Conservation (phyloP, 2,888 invertebrate species). For the Zeuzera pyrina region DNA sequence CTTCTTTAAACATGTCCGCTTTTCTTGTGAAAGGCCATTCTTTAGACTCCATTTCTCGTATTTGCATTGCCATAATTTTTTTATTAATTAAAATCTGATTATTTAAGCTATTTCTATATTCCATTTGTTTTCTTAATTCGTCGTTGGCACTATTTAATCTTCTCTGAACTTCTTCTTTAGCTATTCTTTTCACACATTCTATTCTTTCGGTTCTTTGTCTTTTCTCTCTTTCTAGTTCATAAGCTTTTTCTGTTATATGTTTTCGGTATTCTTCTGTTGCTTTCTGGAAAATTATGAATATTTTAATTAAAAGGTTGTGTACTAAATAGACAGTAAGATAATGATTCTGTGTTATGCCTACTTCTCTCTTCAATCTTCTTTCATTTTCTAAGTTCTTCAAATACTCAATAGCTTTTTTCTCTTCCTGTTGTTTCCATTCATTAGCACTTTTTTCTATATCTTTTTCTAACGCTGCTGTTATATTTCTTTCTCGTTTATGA, state of each 20-base stretch:
- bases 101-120: constrained; percentile 42
- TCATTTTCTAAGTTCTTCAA: constrained; percentile 25
- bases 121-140: constrained; percentile 41
- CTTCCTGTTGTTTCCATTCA: constrained; percentile 34
- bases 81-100: constrained; percentile 47
- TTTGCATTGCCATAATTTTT: constrained; percentile 38
- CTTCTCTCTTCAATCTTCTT: constrained; percentile 13
- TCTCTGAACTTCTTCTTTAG: constrained; percentile 35
- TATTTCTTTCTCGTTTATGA: constrained; percentile 33
- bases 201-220: constrained; percentile 31
- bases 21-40: constrained; percentile 48
- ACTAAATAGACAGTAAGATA: background rate
- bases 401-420: constrained; percentile 32
- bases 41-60: constrained; percentile 32
- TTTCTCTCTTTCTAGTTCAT: constrained; percentile 30
- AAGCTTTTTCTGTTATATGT: constrained; percentile 31
- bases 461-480: constrained; percentile 30
- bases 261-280: constrained; percentile 41
- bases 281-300: constrained; percentile 29
- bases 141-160: constrained; percentile 37
- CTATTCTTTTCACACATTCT: constrained; percentile 40
- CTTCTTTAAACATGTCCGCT: constrained; percentile 44
- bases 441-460: constrained; percentile 32
- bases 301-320: background rate
- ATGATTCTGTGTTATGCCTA: background rate